Base-by-base conservation (phyloP, 2,113 vertebrate species). In the Tetraodon nigroviridis region DNA sequence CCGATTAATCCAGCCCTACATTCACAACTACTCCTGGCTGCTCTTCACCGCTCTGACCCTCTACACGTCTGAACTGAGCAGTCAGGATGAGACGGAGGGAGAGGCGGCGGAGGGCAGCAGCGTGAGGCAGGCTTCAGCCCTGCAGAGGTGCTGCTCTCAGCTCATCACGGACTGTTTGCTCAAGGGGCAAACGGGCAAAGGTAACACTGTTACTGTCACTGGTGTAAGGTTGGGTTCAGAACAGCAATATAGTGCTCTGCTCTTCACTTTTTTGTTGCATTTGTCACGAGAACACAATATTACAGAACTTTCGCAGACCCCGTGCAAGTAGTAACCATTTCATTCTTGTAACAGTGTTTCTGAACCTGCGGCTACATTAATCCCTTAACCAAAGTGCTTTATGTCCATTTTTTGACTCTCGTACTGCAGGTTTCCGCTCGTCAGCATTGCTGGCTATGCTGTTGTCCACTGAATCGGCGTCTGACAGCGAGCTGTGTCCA, bases 21-120 rank as follows among this genome's bases (percentile, higher is more conserved):
- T 98, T 64, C 97, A 99, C 88, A 99, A 98, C 61, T 99, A 98
- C 10, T 94, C 96, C 59, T 99, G 97, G 97, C 90, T 99, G 41
- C 83, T 99, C 3, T 99, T 98, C 41, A 91, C 94, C 0, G 92
- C 94, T 20, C 64, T 99, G 84, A 91, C 94, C 2, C 93, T 99
- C 56, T 95, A 97, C 75, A 92, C 93, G 0, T 93, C 96, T 0
- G 94, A 97, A 44, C 76, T 98, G 82, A 89, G 90, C 65, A 89
- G 86, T 0, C 84, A 91, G n/a, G 88, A 80, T 55, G 89, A 90
- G 1, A 55, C 46, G 1, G 91, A 92, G 0, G 92, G 91, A 3
- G 92, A 96, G 53, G 64, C 74, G 7, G 71, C 91, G 41, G 88
- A 90, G 45, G 12, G 82, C 0, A 55, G 51, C 69, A 64, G 86